phyloP scores from a whole-genome alignment of 2,888 invertebrate genomes.

The Nemoura dubitans region DNA sequence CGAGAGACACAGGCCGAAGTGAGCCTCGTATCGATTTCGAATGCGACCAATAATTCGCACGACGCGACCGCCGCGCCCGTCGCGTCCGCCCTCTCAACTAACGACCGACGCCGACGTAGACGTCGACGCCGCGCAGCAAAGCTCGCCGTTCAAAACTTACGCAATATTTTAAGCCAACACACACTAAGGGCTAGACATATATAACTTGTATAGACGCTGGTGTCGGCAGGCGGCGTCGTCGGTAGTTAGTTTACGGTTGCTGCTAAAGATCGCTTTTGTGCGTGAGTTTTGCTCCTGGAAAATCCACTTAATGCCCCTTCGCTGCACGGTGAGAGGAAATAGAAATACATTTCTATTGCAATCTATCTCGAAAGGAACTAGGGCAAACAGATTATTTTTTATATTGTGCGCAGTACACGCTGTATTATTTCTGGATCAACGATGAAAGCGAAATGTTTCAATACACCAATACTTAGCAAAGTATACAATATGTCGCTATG shows the following conservation, averaged over 20 bases:
- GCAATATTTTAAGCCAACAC: not conserved
- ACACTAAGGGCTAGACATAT: not conserved
- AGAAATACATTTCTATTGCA: not conserved
- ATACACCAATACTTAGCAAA: too few relatives aligned
- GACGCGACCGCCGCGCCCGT: not conserved
- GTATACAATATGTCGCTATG: too few relatives aligned
- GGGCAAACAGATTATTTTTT: conserved; percentile 7
- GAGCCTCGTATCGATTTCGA: not conserved
- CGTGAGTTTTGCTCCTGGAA: not conserved
- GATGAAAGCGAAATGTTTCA: too few relatives aligned
- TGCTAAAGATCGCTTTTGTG: not conserved
- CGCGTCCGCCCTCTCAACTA: not conserved
- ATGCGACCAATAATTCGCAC: conserved; percentile 3
- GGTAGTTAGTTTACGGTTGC: not conserved
- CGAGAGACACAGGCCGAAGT: not conserved
- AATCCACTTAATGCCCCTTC: not conserved
- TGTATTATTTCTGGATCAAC: not conserved
- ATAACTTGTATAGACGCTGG: not conserved
- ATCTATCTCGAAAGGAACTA: not conserved
- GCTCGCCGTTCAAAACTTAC: conserved; percentile 7
- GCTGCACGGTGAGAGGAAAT: not conserved
- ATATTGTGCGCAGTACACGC: not conserved
- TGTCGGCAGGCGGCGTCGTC: not conserved
- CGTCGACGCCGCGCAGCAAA: not conserved
- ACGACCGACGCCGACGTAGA: not conserved